These are phyloP conservation scores for Zootermopsis nevadensis DNA, from an alignment of 2,888 invertebrate species.

Conservation along the genomic window DNA sequence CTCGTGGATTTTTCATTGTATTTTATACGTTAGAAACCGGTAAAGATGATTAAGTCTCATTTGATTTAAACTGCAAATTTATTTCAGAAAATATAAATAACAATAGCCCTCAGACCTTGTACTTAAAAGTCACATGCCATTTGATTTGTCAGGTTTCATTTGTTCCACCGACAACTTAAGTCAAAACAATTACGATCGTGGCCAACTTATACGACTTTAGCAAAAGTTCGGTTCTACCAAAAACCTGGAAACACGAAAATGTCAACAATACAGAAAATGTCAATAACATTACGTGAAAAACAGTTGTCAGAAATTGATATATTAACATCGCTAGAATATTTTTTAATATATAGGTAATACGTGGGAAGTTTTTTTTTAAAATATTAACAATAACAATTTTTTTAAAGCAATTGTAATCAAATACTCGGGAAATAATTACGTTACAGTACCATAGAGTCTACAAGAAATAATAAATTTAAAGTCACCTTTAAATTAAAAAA, in stretches of 20 bases:
- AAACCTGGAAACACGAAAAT: background rate
- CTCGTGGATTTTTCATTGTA: too few relatives aligned
- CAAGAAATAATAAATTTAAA: background rate
- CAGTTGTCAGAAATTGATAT: background rate
- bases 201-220: background rate
- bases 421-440: background rate
- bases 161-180: constrained; percentile 12
- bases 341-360: background rate
- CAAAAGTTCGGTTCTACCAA: background rate
- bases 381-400: background rate
- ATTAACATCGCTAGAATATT: constrained; percentile 2
- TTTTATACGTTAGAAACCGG: too few relatives aligned
- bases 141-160: background rate
- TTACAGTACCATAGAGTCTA: background rate
- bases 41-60: background rate
- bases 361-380: background rate
- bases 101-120: background rate
- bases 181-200: background rate
- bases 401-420: background rate
- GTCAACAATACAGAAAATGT: constrained; percentile 2
- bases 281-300: background rate
- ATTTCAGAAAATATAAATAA: constrained; percentile 7
- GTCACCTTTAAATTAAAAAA: too few relatives aligned
- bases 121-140: background rate
- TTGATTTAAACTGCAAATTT: background rate